These are phyloP conservation scores for Suncus etruscus DNA, from an alignment of 2,113 vertebrate genomes.

Conservation along the genomic window DNA sequence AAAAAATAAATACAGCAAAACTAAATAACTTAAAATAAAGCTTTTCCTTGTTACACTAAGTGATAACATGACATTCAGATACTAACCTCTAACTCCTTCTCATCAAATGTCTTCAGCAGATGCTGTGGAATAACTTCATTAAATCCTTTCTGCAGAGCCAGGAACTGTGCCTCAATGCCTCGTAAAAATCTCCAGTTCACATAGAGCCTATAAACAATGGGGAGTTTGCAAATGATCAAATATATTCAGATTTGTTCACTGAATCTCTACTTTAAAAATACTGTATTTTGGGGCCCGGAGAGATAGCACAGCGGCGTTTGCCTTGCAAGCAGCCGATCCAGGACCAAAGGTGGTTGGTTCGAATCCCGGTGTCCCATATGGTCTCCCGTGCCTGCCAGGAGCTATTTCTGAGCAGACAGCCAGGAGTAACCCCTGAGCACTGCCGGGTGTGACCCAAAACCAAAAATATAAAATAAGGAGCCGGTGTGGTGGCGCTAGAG, in stretches of 20 bases:
- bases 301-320: no score
- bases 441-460: no score
- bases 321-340: no score
- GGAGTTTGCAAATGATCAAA: slow-evolving; percentile 63
- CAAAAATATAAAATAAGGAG: no score
- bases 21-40: slow-evolving; percentile 38
- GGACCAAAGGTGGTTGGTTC: no score
- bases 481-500: no score
- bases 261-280: not conserved
- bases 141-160: slow-evolving; percentile 99
- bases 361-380: no score
- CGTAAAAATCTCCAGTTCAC: slow-evolving; percentile 99
- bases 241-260: slow-evolving; percentile 46
- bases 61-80: not conserved
- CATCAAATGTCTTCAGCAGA: slow-evolving; percentile 98
- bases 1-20: not conserved
- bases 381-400: no score
- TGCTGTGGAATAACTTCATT: slow-evolving; percentile 99
- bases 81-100: slow-evolving; percentile 98
- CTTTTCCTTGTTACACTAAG: slow-evolving; percentile 58
- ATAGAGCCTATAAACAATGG: slow-evolving; percentile 90
- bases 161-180: slow-evolving; percentile 98
- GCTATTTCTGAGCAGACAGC: no score
- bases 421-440: no score
- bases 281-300: not conserved